phyloP scores from a whole-genome alignment of 64 coral and sea anemone species.

The Montipora sp. region DNA sequence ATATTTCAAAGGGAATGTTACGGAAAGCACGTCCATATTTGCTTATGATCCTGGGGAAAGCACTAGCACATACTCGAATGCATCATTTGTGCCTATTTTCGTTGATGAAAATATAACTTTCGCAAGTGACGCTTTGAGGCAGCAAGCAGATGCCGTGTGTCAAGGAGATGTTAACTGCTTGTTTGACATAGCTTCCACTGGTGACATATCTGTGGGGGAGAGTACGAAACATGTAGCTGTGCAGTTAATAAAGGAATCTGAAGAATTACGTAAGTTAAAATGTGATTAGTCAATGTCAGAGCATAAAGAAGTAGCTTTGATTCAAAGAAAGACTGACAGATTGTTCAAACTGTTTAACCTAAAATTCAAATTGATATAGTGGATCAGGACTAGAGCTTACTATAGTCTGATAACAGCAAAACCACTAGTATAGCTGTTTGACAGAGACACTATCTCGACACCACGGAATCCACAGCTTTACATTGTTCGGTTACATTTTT shows the following conservation, averaged over 20 bases:
- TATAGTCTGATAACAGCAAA: no score
- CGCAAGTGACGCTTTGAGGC: slow-evolving; percentile 2
- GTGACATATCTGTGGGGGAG: slow-evolving; percentile 43
- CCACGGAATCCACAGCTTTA: no score
- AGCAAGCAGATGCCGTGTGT: slow-evolving; percentile 25
- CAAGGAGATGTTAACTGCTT: slow-evolving; percentile 50
- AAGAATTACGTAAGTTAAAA: slow-evolving; percentile 35
- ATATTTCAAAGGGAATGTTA: slow-evolving; percentile 49
- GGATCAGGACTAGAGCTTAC: no score
- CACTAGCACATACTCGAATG: slow-evolving; percentile 16
- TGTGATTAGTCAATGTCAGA: no score
- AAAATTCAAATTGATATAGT: no score
- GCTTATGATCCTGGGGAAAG: slow-evolving; percentile 24
- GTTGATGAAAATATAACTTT: slow-evolving; percentile 24
- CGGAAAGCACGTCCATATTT: slow-evolving; percentile 31
- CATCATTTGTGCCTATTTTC: slow-evolving; percentile 46
- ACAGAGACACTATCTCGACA: no score
- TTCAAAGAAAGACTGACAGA: no score
- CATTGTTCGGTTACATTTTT: no score
- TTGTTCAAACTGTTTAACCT: no score
- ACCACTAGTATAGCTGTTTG: no score
- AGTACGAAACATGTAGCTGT: slow-evolving; percentile 35
- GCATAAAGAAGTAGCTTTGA: no score
- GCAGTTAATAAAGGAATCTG: slow-evolving; percentile 36
- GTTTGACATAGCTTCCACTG: neutral